Percentiles rank a stretch among this genome's conserved stretches.
These are phyloP conservation scores for Theonella swinhoei DNA, from an alignment of 37 sponge, comb jelly and placozoan species.

Conservation along the genomic window DNA sequence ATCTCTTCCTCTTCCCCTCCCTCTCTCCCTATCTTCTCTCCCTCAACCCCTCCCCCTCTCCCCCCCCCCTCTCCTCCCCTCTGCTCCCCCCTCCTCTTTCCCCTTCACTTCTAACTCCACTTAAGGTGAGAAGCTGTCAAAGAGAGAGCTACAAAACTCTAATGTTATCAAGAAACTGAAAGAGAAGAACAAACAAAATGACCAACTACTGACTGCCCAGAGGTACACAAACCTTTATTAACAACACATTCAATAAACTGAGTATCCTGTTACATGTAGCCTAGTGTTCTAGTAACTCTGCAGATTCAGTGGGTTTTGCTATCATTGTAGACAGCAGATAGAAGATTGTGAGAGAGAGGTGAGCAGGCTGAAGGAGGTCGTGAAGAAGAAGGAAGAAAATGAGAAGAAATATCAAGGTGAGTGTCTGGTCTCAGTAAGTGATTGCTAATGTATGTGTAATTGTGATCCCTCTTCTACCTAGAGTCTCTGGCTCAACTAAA, in stretches of 20 bases:
- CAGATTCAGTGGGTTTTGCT: no score
- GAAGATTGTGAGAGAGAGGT: conserved; percentile 61
- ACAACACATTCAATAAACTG: no score
- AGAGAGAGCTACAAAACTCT: conserved; percentile 81
- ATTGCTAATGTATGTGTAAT: background rate
- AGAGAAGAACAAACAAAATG: conserved; percentile 81
- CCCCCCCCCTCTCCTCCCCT: no score
- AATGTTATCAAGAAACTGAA: conserved; percentile 92
- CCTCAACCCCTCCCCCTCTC: no score
- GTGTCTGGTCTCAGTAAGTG: background rate
- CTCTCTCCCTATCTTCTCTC: no score
- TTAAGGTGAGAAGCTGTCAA: conserved; percentile 85
- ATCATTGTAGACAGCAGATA: conserved; percentile 64
- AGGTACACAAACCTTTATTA: no score
- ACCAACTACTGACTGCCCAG: conserved; percentile 66
- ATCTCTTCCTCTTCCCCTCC: background rate
- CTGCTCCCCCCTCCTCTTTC: background rate
- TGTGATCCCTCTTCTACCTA: background rate
- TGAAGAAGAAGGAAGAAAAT: conserved; percentile 81
- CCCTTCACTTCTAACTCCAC: background rate
- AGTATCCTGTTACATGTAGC: background rate
- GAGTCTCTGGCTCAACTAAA: conserved; percentile 80
- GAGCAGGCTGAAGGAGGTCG: conserved; percentile 54
- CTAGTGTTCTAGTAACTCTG: background rate
- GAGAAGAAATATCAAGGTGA: conserved; percentile 81